Percentiles rank a stretch among this genome's conserved stretches.
Evolutionary conservation across 2,113 vertebrate species (phyloP).

Genomic region (Aegotheles bennettii): DNA sequence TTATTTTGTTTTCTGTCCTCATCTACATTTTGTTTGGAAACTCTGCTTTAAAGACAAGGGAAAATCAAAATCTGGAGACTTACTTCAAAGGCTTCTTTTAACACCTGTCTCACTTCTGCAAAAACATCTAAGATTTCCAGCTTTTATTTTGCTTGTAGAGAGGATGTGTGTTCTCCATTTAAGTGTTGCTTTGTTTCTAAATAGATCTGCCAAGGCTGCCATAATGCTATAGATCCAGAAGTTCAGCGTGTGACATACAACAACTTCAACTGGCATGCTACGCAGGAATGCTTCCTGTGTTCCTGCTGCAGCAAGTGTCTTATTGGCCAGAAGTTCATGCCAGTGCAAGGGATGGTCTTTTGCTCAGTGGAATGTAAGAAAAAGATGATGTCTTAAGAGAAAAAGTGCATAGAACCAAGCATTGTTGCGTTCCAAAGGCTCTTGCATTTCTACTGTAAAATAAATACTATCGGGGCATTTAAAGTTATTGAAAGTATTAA

Average conservation of each 20-base stretch:
- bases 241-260: conserved; percentile 92
- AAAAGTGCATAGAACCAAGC: not conserved
- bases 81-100: not conserved
- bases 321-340: conserved; percentile 93
- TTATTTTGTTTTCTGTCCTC: not conserved
- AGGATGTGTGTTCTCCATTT: not conserved
- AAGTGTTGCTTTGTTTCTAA: not conserved
- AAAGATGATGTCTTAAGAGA: conserved; percentile 75
- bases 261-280: conserved; percentile 89
- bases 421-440: conserved; percentile 42
- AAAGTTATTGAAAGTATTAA: conserved; percentile 28
- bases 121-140: not conserved
- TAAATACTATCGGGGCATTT: not conserved
- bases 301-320: conserved; percentile 91
- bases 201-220: conserved; percentile 87
- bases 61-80: not conserved
- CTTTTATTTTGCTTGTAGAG: not conserved
- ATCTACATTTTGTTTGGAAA: not conserved
- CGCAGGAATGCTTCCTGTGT: conserved; percentile 87
- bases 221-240: conserved; percentile 88
- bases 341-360: conserved; percentile 84
- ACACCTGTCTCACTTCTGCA: not conserved
- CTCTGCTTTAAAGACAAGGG: not conserved
- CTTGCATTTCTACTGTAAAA: conserved; percentile 68
- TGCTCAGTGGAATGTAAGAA: conserved; percentile 96